A percentile compares a stretch with the other conserved stretches of the same genome.
Evolutionary conservation across 2,797 vertebrate genomes (phyloP).

Genomic region (Pempheris klunzingeri): DNA sequence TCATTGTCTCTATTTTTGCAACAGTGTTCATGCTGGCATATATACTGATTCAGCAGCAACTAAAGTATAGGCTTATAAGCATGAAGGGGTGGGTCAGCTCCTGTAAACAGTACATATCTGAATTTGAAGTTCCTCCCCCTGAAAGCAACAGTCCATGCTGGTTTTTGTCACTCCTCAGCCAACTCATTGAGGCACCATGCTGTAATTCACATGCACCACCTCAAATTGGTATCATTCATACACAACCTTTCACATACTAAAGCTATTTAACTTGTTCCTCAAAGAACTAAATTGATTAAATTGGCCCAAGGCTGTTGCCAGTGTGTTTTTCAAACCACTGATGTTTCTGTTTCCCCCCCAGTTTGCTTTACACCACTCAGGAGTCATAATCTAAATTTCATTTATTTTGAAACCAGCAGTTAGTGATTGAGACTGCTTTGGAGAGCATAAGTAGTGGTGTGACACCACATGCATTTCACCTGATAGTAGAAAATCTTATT

Average conservation of each 20-base stretch:
- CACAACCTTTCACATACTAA: constrained; percentile 52
- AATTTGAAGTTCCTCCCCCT: constrained; percentile 37
- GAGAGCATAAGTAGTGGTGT: constrained; percentile 38
- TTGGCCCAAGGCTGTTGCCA: constrained; percentile 48
- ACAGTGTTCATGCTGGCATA: constrained; percentile 28
- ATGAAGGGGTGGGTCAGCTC: constrained; percentile 22
- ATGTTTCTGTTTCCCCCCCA: not conserved
- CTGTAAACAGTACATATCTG: constrained; percentile 60
- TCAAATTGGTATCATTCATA: constrained; percentile 46
- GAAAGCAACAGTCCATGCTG: constrained; percentile 35
- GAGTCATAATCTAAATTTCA: constrained; percentile 52
- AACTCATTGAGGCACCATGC: constrained; percentile 17
- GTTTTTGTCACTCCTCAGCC: constrained; percentile 40
- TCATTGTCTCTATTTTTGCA: constrained; percentile 19
- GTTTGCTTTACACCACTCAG: constrained; percentile 21
- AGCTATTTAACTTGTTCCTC: constrained; percentile 56
- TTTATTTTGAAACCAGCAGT: constrained; percentile 41
- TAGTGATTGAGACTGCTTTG: constrained; percentile 41
- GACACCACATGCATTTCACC: constrained; percentile 45
- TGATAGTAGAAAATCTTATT: constrained; percentile 45
- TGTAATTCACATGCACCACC: constrained; percentile 35
- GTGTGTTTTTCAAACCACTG: constrained; percentile 51
- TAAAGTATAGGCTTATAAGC: constrained; percentile 30
- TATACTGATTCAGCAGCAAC: constrained; percentile 10
- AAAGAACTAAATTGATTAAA: constrained; percentile 62